Evolutionary conservation across 2,113 vertebrate genomes (phyloP).

Genomic region (Nycticorax nycticorax): DNA sequence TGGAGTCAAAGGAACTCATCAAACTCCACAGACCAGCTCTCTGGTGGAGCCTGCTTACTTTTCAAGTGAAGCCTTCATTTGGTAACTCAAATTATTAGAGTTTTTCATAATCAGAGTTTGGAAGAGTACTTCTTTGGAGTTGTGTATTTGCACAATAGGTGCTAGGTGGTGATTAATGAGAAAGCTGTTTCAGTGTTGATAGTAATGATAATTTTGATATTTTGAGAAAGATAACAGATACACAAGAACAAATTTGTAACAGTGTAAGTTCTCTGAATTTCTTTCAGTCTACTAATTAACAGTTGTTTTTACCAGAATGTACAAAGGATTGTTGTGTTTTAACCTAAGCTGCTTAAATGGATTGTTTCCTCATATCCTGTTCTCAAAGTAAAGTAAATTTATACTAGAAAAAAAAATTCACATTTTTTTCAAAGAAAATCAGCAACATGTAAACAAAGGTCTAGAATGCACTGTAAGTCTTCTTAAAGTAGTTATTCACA

Average conservation of each 20-base stretch:
- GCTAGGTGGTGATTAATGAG: not conserved
- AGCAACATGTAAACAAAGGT: not conserved
- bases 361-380: not conserved
- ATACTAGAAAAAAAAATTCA: not conserved
- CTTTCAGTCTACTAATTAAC: not conserved
- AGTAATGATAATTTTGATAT: not conserved
- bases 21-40: not conserved
- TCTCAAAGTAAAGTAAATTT: not conserved
- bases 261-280: not conserved
- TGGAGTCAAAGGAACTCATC: not conserved
- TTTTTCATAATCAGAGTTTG: not conserved
- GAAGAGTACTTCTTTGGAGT: not conserved
- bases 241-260: not conserved
- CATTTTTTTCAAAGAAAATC: not conserved
- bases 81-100: not conserved
- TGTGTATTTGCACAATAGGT: not conserved
- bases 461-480: not conserved
- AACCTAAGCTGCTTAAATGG: not conserved
- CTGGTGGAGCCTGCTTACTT: not conserved
- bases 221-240: not conserved
- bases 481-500: not conserved
- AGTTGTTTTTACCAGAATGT: not conserved
- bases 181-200: not conserved
- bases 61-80: not conserved
- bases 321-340: not conserved